Evolutionary conservation across 2,797 vertebrate genomes (phyloP).

Genomic region (Peromyscus eremicus): DNA sequence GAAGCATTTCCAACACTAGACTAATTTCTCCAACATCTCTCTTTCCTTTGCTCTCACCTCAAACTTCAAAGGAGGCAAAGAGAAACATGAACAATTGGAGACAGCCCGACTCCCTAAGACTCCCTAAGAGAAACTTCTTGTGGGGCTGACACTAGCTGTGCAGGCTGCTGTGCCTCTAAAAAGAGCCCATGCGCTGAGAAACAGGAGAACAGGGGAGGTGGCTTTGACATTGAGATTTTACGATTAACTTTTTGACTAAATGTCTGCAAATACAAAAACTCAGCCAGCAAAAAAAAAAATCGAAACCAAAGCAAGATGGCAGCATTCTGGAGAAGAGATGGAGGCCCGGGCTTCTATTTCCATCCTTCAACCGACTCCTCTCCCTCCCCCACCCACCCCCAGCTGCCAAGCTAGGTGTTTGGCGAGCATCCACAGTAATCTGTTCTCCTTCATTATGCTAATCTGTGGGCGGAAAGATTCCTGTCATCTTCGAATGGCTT

Average conservation of each 20-base stretch:
- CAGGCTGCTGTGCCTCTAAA: not conserved
- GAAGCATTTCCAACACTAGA: not conserved
- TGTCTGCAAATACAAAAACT: not conserved
- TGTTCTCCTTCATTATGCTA: slow-evolving; percentile 94
- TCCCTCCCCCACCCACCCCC: slow-evolving; percentile 79
- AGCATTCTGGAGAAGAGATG: slow-evolving; percentile 10
- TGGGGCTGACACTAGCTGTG: not conserved
- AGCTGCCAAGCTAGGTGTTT: slow-evolving; percentile 91
- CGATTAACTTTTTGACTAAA: not conserved
- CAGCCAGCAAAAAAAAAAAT: not conserved
- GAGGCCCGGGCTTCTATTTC: slow-evolving; percentile 84
- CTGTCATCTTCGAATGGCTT: slow-evolving; percentile 92
- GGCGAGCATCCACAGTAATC: slow-evolving; percentile 92
- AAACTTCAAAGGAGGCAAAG: slow-evolving; percentile 52
- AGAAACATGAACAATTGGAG: slow-evolving; percentile 28
- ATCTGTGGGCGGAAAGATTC: slow-evolving; percentile 94
- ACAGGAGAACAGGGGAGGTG: not conserved
- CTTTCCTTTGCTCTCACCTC: not conserved
- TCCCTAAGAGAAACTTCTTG: not conserved
- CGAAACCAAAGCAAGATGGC: slow-evolving; percentile 45
- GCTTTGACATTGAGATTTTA: not conserved
- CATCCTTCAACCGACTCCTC: slow-evolving; percentile 84
- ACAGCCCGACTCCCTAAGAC: not conserved
- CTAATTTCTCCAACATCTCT: not conserved
- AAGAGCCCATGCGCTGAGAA: not conserved